phyloP scores from a whole-genome alignment of 1,140 invertebrate species.

The Ips typographus region DNA sequence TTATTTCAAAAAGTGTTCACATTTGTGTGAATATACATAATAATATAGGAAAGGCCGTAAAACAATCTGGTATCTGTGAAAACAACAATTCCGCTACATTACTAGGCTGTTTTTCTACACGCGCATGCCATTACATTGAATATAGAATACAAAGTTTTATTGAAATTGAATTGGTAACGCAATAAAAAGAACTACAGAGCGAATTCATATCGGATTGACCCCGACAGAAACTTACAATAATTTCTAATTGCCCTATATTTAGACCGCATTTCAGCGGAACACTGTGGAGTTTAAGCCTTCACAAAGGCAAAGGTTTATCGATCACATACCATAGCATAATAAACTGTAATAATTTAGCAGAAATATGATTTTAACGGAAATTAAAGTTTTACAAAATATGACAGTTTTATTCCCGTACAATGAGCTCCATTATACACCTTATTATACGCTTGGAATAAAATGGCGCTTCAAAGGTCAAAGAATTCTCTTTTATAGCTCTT shows the following conservation, averaged over 20 bases:
- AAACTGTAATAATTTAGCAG: constrained; percentile 21
- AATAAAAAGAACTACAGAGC: constrained; percentile 1
- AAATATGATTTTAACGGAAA: constrained; percentile 32
- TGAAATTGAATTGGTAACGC: neutral
- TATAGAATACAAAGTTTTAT: too few species aligned
- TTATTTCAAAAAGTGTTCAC: too few species aligned
- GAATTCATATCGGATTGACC: too few species aligned
- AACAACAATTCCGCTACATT: too few species aligned
- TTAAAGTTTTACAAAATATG: constrained; percentile 32
- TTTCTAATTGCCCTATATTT: constrained; percentile 15
- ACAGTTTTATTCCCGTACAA: constrained; percentile 29
- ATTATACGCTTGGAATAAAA: constrained; percentile 26
- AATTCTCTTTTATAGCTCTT: constrained; percentile 14
- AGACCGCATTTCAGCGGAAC: neutral
- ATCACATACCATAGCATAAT: constrained; percentile 14
- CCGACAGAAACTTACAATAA: too few species aligned
- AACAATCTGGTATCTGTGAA: too few species aligned
- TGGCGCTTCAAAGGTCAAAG: constrained; percentile 26
- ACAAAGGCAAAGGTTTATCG: constrained; percentile 13
- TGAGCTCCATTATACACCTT: constrained; percentile 23
- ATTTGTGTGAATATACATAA: too few species aligned
- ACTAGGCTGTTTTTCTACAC: too few species aligned
- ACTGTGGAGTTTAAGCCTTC: constrained; percentile 5
- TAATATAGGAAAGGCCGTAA: too few species aligned
- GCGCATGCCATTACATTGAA: too few species aligned